A percentile compares a stretch with the other conserved stretches of the same genome.
Conservation (phyloP, 2,113 vertebrate species). For the Barnardius zonarius region DNA sequence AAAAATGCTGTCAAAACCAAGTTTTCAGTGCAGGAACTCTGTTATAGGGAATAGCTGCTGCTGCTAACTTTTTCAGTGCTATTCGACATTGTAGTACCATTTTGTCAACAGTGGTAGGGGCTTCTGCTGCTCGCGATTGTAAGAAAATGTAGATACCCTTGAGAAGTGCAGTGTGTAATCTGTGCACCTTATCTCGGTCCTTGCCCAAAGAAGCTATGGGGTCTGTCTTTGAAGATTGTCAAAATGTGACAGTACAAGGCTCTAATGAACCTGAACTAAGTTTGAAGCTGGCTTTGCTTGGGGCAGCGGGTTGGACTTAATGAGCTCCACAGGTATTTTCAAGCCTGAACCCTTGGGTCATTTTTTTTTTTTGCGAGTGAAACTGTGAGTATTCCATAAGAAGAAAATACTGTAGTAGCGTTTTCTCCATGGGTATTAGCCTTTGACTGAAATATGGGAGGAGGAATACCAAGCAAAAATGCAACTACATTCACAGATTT, state of each 20-base stretch:
- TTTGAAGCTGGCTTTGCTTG: neutral
- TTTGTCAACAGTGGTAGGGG: neutral
- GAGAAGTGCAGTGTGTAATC: neutral
- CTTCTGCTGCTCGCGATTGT: neutral
- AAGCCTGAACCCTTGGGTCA: neutral
- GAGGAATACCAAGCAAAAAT: neutral
- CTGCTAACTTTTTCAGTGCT: neutral
- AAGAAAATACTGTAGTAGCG: neutral
- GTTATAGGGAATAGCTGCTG: neutral
- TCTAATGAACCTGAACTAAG: neutral
- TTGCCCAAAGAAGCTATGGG: neutral
- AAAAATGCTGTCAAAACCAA: neutral
- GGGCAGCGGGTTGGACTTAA: neutral
- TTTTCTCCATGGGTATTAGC: neutral
- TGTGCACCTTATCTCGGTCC: neutral
- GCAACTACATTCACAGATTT: neutral
- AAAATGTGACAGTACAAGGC: neutral
- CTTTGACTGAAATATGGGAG: neutral
- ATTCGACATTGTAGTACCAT: neutral
- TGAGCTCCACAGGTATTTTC: neutral
- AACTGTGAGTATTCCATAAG: neutral
- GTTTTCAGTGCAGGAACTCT: neutral
- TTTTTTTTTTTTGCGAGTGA: neutral
- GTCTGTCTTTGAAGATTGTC: neutral
- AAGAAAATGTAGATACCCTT: neutral